phyloP scores from a whole-genome alignment of 1,140 invertebrate genomes.

The Drosophila nigrodunni region DNA sequence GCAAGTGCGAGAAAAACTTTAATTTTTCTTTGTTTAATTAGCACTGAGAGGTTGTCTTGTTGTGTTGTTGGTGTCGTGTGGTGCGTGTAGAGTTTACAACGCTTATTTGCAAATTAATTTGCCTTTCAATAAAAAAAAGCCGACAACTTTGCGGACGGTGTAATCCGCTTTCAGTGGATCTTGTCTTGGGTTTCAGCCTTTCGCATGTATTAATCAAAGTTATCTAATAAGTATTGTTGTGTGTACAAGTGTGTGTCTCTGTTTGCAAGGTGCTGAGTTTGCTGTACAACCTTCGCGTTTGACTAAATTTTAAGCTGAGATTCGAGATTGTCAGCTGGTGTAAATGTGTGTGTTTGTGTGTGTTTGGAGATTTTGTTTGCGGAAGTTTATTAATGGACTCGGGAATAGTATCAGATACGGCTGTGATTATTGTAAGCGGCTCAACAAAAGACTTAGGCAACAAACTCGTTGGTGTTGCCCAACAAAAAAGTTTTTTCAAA shows the following conservation, averaged over 20 bases:
- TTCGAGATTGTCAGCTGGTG: constrained; percentile 47
- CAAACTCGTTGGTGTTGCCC: constrained; percentile 46
- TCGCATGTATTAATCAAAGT: constrained; percentile 69
- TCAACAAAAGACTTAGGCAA: constrained; percentile 45
- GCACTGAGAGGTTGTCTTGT: constrained; percentile 19
- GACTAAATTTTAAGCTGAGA: constrained; percentile 74
- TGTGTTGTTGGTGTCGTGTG: constrained; percentile 49
- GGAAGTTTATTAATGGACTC: constrained; percentile 69
- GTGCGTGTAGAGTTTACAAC: constrained; percentile 58
- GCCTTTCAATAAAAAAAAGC: constrained; percentile 48
- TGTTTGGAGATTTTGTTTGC: constrained; percentile 55
- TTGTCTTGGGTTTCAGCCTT: constrained; percentile 53
- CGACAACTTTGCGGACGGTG: constrained; percentile 1
- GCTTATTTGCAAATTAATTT: constrained; percentile 75
- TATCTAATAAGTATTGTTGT: constrained; percentile 64
- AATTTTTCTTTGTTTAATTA: constrained; percentile 67
- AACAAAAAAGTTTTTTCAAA: constrained; percentile 14
- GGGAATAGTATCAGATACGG: constrained; percentile 36
- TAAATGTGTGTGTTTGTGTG: constrained; percentile 15
- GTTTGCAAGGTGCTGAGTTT: constrained; percentile 52
- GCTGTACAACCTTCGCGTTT: constrained; percentile 70
- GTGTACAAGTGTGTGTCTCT: constrained; percentile 15
- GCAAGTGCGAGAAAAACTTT: constrained; percentile 35
- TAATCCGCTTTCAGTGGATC: constrained; percentile 34
- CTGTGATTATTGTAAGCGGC: constrained; percentile 40